A percentile compares a stretch with the other conserved stretches of the same genome.
Evolutionary conservation across 2,797 vertebrate genomes (phyloP).

Genomic region (Squalus acanthias): DNA sequence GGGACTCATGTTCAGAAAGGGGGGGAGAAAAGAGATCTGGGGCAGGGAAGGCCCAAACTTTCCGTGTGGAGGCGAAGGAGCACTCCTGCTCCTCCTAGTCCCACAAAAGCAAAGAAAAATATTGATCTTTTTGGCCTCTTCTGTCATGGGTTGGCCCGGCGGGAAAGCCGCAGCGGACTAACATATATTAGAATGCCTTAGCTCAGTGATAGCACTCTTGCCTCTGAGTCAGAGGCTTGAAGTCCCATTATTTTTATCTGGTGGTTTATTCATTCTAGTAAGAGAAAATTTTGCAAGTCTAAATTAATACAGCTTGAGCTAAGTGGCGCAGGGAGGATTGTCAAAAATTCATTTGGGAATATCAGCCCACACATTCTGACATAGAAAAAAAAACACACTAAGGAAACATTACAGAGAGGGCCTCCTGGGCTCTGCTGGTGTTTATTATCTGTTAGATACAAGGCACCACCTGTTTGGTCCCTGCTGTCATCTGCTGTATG

Average conservation of each 20-base stretch:
- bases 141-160: not conserved
- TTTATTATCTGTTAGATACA: not conserved
- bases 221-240: not conserved
- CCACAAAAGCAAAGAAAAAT: too few species aligned
- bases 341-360: constrained; percentile 18
- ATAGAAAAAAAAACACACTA: not conserved
- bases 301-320: not conserved
- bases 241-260: not conserved
- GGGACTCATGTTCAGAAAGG: too few species aligned
- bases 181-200: not conserved
- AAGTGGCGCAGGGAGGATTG: not conserved
- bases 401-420: not conserved
- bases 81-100: too few species aligned
- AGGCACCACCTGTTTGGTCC: not conserved
- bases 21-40: too few species aligned
- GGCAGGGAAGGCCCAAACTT: too few species aligned
- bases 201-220: not conserved
- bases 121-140: too few species aligned
- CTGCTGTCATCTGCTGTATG: not conserved
- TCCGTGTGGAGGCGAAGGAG: too few species aligned
- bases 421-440: not conserved
- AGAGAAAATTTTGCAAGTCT: not conserved
- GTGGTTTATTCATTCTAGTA: not conserved
- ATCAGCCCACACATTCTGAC: not conserved
- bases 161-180: not conserved